Percentiles rank a stretch among this genome's conserved stretches.
Conservation (phyloP, 2,888 invertebrate species). For the Cryptosula pallasiana region DNA sequence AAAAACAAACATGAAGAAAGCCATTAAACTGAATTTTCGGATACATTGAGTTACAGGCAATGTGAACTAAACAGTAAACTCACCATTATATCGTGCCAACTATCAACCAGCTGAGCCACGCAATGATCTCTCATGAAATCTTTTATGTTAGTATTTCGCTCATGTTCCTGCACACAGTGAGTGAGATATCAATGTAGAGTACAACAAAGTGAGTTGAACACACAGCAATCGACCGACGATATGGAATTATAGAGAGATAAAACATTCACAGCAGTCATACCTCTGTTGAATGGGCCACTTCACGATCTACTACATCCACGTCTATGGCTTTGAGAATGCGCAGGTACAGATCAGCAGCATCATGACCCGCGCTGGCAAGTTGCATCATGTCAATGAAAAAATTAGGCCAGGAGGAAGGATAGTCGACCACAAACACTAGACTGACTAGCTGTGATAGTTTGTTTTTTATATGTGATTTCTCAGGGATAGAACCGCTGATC, state of each 20-base stretch:
- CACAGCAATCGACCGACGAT: too few relatives aligned
- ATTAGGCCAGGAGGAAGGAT: constrained; percentile 55
- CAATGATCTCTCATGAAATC: constrained; percentile 59
- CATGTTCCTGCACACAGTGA: constrained; percentile 45
- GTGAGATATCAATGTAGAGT: too few relatives aligned
- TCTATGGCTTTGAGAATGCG: constrained; percentile 58
- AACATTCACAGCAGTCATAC: constrained; percentile 34
- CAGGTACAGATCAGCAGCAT: constrained; percentile 57
- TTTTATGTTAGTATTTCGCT: constrained; percentile 57
- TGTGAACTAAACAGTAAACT: too few relatives aligned
- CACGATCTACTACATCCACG: constrained; percentile 58
- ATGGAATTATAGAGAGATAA: too few relatives aligned
- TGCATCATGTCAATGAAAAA: constrained; percentile 57
- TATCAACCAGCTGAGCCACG: constrained; percentile 57
- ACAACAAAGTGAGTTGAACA: too few relatives aligned
- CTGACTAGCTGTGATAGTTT: constrained; percentile 59
- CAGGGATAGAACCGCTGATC: constrained; percentile 29
- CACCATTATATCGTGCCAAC: constrained; percentile 59
- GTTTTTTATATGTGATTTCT: constrained; percentile 56
- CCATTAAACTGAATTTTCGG: too few relatives aligned
- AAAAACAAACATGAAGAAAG: too few relatives aligned
- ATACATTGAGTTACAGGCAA: too few relatives aligned
- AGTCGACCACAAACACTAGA: constrained; percentile 58
- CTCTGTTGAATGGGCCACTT: constrained; percentile 51
- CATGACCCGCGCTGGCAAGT: constrained; percentile 46